Evolutionary conservation across 2,797 vertebrate genomes (phyloP).

Genomic region (Poliocrania exsul): DNA sequence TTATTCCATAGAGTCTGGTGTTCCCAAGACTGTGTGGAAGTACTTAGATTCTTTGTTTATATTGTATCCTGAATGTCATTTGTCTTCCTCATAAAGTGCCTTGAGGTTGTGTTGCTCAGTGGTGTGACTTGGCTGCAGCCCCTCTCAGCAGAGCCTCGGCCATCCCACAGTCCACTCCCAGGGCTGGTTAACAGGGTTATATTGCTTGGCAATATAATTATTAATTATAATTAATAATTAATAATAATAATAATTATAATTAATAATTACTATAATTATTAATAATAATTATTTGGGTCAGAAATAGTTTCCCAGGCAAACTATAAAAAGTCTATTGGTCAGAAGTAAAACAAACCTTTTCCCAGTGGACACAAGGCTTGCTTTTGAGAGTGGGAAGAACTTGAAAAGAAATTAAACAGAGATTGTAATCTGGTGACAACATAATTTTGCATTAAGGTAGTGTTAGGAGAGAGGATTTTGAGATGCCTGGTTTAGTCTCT

Average conservation of each 20-base stretch:
- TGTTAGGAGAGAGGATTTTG: not conserved
- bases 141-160: not conserved
- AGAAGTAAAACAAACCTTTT: not conserved
- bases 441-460: not conserved
- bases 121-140: not conserved
- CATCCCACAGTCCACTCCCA: accelerated
- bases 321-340: not conserved
- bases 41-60: not conserved
- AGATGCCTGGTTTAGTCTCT: not conserved
- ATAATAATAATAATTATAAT: too few relatives aligned
- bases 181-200: not conserved
- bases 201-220: not conserved
- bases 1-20: not conserved
- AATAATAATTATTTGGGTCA: too few relatives aligned
- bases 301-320: not conserved
- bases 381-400: not conserved
- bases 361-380: not conserved
- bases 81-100: not conserved
- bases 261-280: too few relatives aligned
- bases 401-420: not conserved
- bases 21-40: not conserved
- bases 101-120: not conserved
- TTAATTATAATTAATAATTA: too few relatives aligned
- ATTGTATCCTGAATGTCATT: not conserved
- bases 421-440: not conserved